Conservation (phyloP, 2,888 invertebrate species). For the Flexamia atlantica region DNA sequence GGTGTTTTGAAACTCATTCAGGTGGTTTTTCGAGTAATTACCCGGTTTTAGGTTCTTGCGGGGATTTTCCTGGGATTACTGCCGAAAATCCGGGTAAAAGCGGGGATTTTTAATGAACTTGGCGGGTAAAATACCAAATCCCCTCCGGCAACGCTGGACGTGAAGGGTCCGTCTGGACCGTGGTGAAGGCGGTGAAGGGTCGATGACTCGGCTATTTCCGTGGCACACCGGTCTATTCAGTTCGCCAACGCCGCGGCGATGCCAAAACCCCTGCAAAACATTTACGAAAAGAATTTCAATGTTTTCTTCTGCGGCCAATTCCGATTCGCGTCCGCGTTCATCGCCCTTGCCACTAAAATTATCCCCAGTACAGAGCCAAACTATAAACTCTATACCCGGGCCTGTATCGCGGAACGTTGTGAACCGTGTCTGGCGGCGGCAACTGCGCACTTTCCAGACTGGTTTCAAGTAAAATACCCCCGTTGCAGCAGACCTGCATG, state of each 20-base stretch:
- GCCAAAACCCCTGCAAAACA: constrained; percentile 47
- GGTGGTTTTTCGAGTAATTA: too few species aligned
- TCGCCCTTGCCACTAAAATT: constrained; percentile 11
- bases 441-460: too few species aligned
- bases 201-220: constrained; percentile 22
- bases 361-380: background rate
- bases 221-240: constrained; percentile 38
- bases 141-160: background rate
- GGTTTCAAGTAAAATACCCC: too few species aligned
- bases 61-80: too few species aligned
- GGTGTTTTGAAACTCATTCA: too few species aligned
- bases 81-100: background rate
- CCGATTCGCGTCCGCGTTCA: constrained; percentile 40
- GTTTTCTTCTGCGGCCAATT: constrained; percentile 49
- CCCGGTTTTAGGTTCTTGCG: too few species aligned
- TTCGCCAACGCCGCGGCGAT: constrained; percentile 15
- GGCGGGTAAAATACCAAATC: too few species aligned
- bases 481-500: too few species aligned
- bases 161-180: constrained; percentile 18
- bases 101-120: too few species aligned
- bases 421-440: too few species aligned
- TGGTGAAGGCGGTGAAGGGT: constrained; percentile 24
- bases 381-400: background rate
- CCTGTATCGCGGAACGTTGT: too few species aligned
- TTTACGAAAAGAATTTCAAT: constrained; percentile 52